Base-by-base conservation (phyloP, 2,797 vertebrate species). In the Betta splendens region DNA sequence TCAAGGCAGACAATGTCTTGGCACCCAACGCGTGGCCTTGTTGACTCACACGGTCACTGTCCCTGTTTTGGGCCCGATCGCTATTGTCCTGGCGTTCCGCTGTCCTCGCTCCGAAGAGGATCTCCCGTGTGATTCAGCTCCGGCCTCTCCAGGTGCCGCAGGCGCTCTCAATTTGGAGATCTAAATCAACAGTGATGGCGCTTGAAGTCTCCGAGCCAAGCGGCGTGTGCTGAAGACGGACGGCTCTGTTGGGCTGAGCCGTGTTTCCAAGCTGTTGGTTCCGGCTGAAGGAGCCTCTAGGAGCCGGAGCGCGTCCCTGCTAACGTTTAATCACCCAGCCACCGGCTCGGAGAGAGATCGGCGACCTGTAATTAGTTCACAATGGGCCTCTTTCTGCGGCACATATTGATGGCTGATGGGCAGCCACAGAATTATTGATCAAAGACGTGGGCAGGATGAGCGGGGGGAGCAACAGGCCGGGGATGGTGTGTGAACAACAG, bases 281-380 rank as follows among this genome's bases (percentile, higher is more conserved):
- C 78, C 72, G 78, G 76, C 61, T 81, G 83, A 90, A 78, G 87
- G 84, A 85, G 51, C 68, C 1, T 36, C 40, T 46, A 44, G 64
- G 62, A 81, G 51, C 53, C 36, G 35, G 60, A 51, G 57, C 71
- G 45, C 59, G 51, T 53, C 15, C 62, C 67, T 70, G 72, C 77
- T 85, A 84, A 88, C 85, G 81, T 74, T 71, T 81, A 77, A 89
- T 77, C 69, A 42, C 69, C 61, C 61, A 65, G 68, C 71, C 74
- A 45, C 51, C 45, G 69, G 68, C 57, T 62, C 67, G 17, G 54
- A 76, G 68, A 63, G 52, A 61, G 59, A 80, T 67, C 4, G 71
- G 66, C 5, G 55, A 62, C 56, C 84, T 88, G 85, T 87, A 87
- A 91, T 91, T 91, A 89, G 36, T 72, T 38, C 65, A 90, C 85